Percentiles rank a stretch among this genome's conserved stretches.
phyloP scores from a whole-genome alignment of 2,113 vertebrate species.

The Australoheros scitulus region DNA sequence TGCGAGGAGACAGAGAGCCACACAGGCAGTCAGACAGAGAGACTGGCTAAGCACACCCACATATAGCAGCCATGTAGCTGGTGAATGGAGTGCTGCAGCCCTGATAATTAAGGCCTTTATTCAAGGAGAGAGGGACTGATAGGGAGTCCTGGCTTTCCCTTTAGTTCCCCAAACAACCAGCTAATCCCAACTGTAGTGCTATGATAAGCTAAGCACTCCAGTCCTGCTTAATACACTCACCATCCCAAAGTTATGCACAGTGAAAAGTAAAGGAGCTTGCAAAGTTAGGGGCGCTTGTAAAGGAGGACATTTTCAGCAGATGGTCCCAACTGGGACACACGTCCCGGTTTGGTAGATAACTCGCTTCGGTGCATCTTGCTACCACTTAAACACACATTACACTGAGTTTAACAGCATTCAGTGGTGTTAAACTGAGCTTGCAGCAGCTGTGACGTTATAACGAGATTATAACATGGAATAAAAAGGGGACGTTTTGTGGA shows the following conservation, averaged over 20 bases:
- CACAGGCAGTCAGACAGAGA: slow-evolving; percentile 49
- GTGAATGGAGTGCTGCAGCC: slow-evolving; percentile 16
- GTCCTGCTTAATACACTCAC: not conserved
- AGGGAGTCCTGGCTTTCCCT: slow-evolving; percentile 14
- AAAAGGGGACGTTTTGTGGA: not conserved
- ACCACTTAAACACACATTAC: not conserved
- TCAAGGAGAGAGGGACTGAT: slow-evolving; percentile 14
- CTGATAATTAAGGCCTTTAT: slow-evolving; percentile 43
- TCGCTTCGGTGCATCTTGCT: not conserved
- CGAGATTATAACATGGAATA: not conserved
- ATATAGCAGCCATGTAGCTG: slow-evolving; percentile 29
- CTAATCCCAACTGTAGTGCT: slow-evolving; percentile 44
- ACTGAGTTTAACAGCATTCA: not conserved
- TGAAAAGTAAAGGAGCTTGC: slow-evolving; percentile 27
- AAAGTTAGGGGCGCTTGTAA: not conserved
- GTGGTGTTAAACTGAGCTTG: not conserved
- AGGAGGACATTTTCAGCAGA: slow-evolving; percentile 18
- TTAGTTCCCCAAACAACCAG: slow-evolving; percentile 28
- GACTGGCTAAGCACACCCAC: slow-evolving; percentile 54
- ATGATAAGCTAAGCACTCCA: slow-evolving; percentile 34
- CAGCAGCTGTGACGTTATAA: not conserved
- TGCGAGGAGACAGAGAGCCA: slow-evolving; percentile 43
- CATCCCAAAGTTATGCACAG: slow-evolving; percentile 21
- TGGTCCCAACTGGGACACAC: not conserved
- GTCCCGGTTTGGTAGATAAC: not conserved